These are phyloP conservation scores for Agonopterix subpropinquella DNA, from an alignment of 2,888 invertebrate genomes.

Conservation along the genomic window DNA sequence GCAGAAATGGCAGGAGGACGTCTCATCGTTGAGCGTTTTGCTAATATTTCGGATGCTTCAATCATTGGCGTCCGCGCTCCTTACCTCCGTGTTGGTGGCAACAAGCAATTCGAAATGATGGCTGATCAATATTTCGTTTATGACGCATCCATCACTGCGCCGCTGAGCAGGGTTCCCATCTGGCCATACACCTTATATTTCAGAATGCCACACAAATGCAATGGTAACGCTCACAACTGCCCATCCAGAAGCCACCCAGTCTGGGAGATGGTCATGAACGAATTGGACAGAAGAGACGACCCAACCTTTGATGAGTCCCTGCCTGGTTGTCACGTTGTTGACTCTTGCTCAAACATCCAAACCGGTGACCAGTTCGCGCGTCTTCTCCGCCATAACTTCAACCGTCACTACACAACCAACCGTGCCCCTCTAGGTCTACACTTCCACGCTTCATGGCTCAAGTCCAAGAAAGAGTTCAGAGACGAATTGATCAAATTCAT, in stretches of 20 bases:
- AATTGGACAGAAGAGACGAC: slow-evolving; percentile 93
- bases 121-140: slow-evolving; percentile 95
- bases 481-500: slow-evolving; percentile 95
- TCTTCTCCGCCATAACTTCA: slow-evolving; percentile 94
- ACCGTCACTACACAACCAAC: slow-evolving; percentile 94
- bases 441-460: slow-evolving; percentile 97
- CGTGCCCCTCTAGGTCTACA: slow-evolving; percentile 94
- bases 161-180: slow-evolving; percentile 90
- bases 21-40: slow-evolving; percentile 90
- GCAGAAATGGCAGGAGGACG: slow-evolving; percentile 96
- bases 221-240: slow-evolving; percentile 95
- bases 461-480: slow-evolving; percentile 94
- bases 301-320: slow-evolving; percentile 95
- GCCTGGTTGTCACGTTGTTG: slow-evolving; percentile 96
- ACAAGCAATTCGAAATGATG: slow-evolving; percentile 98
- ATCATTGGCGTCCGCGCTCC: slow-evolving; percentile 93
- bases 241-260: slow-evolving; percentile 93
- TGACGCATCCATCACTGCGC: slow-evolving; percentile 95
- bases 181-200: slow-evolving; percentile 99
- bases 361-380: slow-evolving; percentile 93
- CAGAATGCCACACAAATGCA: slow-evolving; percentile 97
- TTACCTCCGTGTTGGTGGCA: slow-evolving; percentile 92
- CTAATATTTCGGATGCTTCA: slow-evolving; percentile 93
- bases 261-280: slow-evolving; percentile 98
- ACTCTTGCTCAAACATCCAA: slow-evolving; percentile 95